Percentiles rank a stretch among this genome's conserved stretches.
These are phyloP conservation scores for Acridotheres tristis DNA, from an alignment of 2,797 vertebrate genomes.

Conservation along the genomic window DNA sequence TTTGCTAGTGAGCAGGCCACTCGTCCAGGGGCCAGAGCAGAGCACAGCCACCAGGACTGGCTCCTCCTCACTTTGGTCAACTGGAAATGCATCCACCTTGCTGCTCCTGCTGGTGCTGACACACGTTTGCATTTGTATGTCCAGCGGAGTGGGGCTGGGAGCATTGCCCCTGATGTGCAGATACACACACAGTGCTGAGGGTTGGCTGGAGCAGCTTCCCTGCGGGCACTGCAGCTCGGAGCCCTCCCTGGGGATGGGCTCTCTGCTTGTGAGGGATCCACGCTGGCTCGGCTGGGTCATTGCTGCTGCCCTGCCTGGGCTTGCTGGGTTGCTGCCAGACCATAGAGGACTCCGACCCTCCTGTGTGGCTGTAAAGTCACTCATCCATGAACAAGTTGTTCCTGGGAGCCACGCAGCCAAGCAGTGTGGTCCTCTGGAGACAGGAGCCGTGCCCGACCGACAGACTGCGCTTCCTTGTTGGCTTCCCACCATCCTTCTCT, in stretches of 20 bases:
- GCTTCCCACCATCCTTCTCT: neutral
- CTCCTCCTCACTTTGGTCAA: neutral
- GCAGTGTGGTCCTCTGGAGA: neutral
- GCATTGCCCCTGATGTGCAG: neutral
- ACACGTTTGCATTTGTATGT: neutral
- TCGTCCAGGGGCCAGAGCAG: neutral
- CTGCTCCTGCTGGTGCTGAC: neutral
- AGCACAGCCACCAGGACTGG: neutral
- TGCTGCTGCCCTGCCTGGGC: neutral
- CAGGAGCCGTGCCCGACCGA: fast-evolving
- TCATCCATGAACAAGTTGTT: neutral
- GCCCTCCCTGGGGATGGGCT: fast-evolving
- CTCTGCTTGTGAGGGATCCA: neutral
- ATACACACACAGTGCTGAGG: neutral
- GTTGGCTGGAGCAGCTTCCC: neutral
- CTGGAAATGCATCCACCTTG: fast-evolving
- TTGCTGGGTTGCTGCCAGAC: neutral
- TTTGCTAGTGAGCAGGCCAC: fast-evolving
- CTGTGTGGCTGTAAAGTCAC: neutral
- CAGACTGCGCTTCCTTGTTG: neutral
- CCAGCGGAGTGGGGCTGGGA: neutral
- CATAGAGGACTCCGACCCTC: neutral
- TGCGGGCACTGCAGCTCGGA: neutral
- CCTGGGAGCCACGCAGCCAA: neutral
- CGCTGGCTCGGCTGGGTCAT: fast-evolving